A percentile compares a stretch with the other conserved stretches of the same genome.
phyloP scores from a whole-genome alignment of 2,113 vertebrate species.

The Macaca nemestrina region DNA sequence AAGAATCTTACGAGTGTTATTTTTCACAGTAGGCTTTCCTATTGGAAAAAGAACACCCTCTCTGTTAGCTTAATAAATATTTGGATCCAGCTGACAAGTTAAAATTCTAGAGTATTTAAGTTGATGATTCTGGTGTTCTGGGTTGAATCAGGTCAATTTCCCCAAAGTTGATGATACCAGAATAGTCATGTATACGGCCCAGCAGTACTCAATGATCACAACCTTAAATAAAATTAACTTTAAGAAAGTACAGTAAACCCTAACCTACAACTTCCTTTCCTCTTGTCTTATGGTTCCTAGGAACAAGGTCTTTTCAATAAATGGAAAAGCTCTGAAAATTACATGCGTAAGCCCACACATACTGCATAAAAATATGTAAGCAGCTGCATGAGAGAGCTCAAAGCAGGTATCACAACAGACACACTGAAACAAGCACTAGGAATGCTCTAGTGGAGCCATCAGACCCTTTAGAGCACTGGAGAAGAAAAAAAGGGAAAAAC shows the following conservation, averaged over 20 bases:
- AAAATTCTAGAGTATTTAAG: not conserved
- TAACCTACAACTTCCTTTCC: not conserved
- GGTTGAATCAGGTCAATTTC: not conserved
- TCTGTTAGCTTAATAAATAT: not conserved
- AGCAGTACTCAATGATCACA: not conserved
- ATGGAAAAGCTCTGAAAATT: not conserved
- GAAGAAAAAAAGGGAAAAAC: not conserved
- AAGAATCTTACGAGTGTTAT: not conserved
- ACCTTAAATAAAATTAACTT: constrained; percentile 30
- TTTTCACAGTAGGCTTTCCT: constrained; percentile 20
- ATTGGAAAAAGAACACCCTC: not conserved
- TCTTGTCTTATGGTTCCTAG: not conserved
- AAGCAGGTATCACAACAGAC: not conserved
- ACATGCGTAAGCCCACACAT: not conserved
- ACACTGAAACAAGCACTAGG: not conserved
- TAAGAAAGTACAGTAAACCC: not conserved
- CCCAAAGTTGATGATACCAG: not conserved
- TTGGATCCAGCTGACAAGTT: not conserved
- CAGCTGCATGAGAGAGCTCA: not conserved
- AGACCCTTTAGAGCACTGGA: not conserved
- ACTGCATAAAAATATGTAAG: not conserved
- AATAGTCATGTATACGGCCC: not conserved
- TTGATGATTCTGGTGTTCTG: not conserved
- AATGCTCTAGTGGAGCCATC: not conserved
- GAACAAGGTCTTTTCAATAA: constrained; percentile 24